phyloP scores from a whole-genome alignment of 1,140 invertebrate genomes.

The Pseudomyrmex cubaensis region DNA sequence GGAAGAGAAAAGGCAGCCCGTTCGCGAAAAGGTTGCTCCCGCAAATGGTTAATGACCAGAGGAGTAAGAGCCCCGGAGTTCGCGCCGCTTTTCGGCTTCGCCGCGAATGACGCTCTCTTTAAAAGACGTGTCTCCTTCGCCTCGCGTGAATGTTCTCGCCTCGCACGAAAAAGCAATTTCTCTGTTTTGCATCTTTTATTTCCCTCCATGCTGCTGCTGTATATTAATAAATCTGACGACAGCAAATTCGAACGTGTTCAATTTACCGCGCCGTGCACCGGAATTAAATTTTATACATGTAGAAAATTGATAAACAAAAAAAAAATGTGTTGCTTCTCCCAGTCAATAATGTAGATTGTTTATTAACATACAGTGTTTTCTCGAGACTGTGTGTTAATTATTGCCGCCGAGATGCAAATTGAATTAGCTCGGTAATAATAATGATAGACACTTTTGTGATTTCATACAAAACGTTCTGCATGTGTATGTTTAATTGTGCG shows the following conservation, averaged over 20 bases:
- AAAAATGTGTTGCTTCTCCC: neutral
- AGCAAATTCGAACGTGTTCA: neutral
- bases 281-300: neutral
- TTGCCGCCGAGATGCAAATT: neutral
- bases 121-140: neutral
- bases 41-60: slow-evolving; percentile 41
- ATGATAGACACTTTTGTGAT: neutral
- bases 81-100: neutral
- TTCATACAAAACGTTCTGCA: neutral
- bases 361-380: neutral
- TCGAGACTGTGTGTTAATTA: neutral
- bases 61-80: neutral
- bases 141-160: neutral
- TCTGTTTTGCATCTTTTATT: neutral
- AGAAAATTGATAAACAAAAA: neutral
- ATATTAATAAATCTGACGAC: slow-evolving; percentile 1
- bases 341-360: neutral
- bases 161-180: neutral
- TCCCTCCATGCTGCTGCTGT: neutral
- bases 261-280: slow-evolving; percentile 2
- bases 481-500: too few species aligned
- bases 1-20: slow-evolving; percentile 20
- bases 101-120: neutral
- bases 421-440: neutral
- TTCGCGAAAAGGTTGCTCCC: slow-evolving; percentile 36